Evolutionary conservation across 1,140 invertebrate species (phyloP), one percentile per base, ranked within the genome.

Genomic region (Drosophila nigromelanica): DNA sequence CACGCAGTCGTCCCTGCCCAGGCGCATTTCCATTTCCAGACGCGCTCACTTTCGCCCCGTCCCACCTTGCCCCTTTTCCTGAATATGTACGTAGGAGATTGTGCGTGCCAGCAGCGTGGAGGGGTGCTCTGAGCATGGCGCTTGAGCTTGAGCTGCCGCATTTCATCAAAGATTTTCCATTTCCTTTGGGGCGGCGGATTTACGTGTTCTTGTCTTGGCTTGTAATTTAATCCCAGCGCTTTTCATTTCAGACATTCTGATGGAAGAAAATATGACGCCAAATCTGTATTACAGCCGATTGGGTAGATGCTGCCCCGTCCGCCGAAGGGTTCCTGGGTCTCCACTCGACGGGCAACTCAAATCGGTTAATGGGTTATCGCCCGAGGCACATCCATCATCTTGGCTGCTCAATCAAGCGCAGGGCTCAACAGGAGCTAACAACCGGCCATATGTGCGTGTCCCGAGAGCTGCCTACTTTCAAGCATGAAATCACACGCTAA

Each of bases 101-200:
- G 48, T 45, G 58, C 56, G 45, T 55, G 67, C 30, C 37, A 37
- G 18, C 21, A 47, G 18, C 14, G 15, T 3, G 12, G 11, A 21
- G 15, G 55, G 15, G 55, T 61, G 15, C 30, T 11, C 6, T 43
- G 42, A 8, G 45, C 11, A 4, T 45, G 15, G 59, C 18, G 43
- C 42, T 35, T 48, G 69, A 40, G 43, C 42, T 35, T 48, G 69
- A 40, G 62, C 59, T 61, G 73, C 66, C 79, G 62, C 72, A 61
- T 79, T 79, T 83, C 73, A 76, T 83, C 72, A 79, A 82, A 79
- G 76, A 85, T 76, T 79, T 82, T 68, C 40, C 60, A 70, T 60
- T 61, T 71, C 51, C 61, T 66, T 37, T 30, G 67, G 45, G 50
- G 54, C 30, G 18, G 30, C 33, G 71, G 40, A 50, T 55, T 67